Conservation (phyloP, 2,113 vertebrate genomes). For the Tachuris rubrigastra region DNA sequence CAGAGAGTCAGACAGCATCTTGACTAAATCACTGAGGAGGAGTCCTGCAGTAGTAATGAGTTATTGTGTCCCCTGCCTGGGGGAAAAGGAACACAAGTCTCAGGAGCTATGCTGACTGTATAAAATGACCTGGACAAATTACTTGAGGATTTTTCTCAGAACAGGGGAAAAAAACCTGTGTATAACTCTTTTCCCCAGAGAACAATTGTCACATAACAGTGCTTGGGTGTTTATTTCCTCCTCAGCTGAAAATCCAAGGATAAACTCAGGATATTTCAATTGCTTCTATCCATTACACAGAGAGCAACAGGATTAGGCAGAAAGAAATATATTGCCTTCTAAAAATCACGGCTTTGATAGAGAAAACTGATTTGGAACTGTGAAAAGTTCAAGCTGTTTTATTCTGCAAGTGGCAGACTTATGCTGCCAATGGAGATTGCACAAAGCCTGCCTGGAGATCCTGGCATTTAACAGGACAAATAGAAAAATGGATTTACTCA, state of each 20-base stretch:
- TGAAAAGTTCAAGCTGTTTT: constrained; percentile 53
- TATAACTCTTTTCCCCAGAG: neutral
- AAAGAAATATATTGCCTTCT: constrained; percentile 37
- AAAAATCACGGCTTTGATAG: constrained; percentile 32
- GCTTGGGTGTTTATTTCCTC: constrained; percentile 39
- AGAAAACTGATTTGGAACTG: constrained; percentile 45
- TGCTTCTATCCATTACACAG: constrained; percentile 22
- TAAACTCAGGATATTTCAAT: constrained; percentile 52
- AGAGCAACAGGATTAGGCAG: constrained; percentile 28
- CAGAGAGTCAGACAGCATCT: constrained; percentile 44
- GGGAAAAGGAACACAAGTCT: constrained; percentile 22
- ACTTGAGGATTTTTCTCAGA: constrained; percentile 1
- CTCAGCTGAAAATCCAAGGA: constrained; percentile 28
- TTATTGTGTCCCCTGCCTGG: neutral
- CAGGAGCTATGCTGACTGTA: constrained; percentile 16
- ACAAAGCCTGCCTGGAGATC: constrained; percentile 11
- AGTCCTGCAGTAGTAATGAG: constrained; percentile 1
- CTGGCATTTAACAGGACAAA: neutral
- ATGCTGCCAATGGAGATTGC: neutral
- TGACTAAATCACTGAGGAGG: constrained; percentile 50
- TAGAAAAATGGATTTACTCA: neutral
- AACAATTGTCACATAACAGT: neutral
- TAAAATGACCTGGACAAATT: constrained; percentile 42
- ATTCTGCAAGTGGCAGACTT: constrained; percentile 20
- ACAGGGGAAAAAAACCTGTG: neutral